Base-by-base conservation (phyloP, 2,113 vertebrate genomes). In the Stigmatopora nigra region DNA sequence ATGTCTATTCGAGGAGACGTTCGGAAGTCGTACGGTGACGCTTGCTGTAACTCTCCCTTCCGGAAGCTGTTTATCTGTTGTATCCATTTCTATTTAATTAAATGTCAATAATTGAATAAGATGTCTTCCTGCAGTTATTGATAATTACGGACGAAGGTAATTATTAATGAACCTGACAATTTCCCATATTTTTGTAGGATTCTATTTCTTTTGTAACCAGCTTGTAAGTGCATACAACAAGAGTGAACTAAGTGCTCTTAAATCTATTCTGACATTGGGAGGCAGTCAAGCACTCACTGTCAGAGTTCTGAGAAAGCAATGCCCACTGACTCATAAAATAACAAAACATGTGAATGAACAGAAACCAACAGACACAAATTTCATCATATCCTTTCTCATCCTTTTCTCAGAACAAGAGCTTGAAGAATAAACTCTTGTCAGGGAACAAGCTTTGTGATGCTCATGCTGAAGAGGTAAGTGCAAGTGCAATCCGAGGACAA, bases 361-460 rank as follows among this genome's bases (percentile, higher is more conserved):
- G 12, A 57, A 13, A 16, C 47, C 7, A 59, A 12, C 19, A 49
- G 15, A 69, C 17, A 64, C 36, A 22, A 51, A 69, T 69, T 20
- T 15, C 48, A 68, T 78, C 55, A 57, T 78, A 0, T 68, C 75
- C 71, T 36, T 66, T 67, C 20, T 66, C n/a, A 61, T 38, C 76
- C 49, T 61, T 66, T 81, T 72, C 25, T 61, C 87, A 99, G 97
- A 98, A 99, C 88, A 99, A 99, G 93, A 98, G 97, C 87, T 87
- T 99, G 88, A 99, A 98, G 91, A 97, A 86, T 65, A 99, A 99
- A 83, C 92, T 99, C 2, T 87, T 98, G 61, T 98, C 95, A 3
- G 97, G 97, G 82, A 93, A 89, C 84, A 99, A 98, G 82, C 91
- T 97, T 31, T 98, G 97, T 78, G 95, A 96, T 6, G 92, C 95